Evolutionary conservation across 2,888 invertebrate species (phyloP).

Genomic region (Euproctis similis): DNA sequence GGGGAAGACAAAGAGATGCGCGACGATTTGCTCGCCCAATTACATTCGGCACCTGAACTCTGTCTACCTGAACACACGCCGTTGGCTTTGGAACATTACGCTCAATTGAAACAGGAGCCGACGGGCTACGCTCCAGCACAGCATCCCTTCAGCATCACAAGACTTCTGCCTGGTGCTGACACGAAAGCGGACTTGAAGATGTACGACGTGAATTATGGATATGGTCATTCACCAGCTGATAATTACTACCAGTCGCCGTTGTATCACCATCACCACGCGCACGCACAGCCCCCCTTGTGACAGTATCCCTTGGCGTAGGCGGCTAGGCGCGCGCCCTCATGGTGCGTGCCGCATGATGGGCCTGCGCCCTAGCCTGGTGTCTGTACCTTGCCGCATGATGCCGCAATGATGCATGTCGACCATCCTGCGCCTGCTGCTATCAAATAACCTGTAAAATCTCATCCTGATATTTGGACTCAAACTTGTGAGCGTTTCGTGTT

Average conservation of each 20-base stretch:
- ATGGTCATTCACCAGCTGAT: slow-evolving; percentile 77
- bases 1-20: slow-evolving; percentile 69
- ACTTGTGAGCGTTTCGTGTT: slow-evolving; percentile 71
- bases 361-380: slow-evolving; percentile 34
- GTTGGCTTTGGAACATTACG: slow-evolving; percentile 77
- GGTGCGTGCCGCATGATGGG: slow-evolving; percentile 36
- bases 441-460: slow-evolving; percentile 44
- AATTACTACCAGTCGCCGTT: slow-evolving; percentile 90
- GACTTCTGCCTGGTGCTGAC: slow-evolving; percentile 90
- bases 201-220: slow-evolving; percentile 86
- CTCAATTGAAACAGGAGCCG: slow-evolving; percentile 86
- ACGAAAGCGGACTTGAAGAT: slow-evolving; percentile 93
- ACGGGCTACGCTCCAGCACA: slow-evolving; percentile 87
- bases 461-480: slow-evolving; percentile 62
- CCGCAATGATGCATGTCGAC: slow-evolving; percentile 1
- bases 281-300: slow-evolving; percentile 91
- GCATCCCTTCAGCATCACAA: slow-evolving; percentile 96
- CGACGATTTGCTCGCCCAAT: slow-evolving; percentile 82
- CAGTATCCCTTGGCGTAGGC: slow-evolving; percentile 92
- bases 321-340: slow-evolving; percentile 42
- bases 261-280: slow-evolving; percentile 81
- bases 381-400: slow-evolving; percentile 2
- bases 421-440: slow-evolving; percentile 6
- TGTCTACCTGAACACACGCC: slow-evolving; percentile 77
- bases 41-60: slow-evolving; percentile 80